Conservation (phyloP, 2,797 vertebrate species). For the Sarcoramphus papa region DNA sequence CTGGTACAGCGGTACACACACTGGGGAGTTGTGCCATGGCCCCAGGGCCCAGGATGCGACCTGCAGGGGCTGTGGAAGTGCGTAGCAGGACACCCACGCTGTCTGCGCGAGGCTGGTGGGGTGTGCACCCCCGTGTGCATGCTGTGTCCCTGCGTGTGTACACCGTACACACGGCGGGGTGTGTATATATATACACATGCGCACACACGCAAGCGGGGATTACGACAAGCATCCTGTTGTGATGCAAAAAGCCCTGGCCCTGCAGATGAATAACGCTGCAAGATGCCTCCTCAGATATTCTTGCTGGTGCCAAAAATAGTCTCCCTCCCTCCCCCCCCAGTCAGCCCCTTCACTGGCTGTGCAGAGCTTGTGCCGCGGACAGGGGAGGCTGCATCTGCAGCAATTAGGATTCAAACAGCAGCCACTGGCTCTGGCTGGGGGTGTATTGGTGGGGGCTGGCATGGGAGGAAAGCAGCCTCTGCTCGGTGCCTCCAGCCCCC, state of each 20-base stretch:
- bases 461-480: not conserved
- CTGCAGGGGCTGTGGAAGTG: not conserved
- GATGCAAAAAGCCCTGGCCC: slow-evolving; percentile 59
- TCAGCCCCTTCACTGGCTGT: slow-evolving; percentile 60
- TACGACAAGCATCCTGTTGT: not conserved
- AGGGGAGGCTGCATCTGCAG: not conserved
- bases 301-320: slow-evolving; percentile 76
- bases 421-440: not conserved
- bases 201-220: not conserved
- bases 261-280: slow-evolving; percentile 72
- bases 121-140: accelerated
- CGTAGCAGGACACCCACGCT: accelerated
- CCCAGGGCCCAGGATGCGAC: not conserved
- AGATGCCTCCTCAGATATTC: slow-evolving; percentile 72
- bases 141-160: not conserved
- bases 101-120: accelerated
- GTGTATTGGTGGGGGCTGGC: not conserved
- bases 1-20: accelerated
- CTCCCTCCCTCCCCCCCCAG: not conserved
- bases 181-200: not conserved
- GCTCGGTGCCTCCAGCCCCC: not conserved
- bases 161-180: not conserved
- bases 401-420: not conserved
- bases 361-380: not conserved
- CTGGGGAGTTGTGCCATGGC: not conserved